Conservation (phyloP, 2,888 invertebrate genomes). For the Colletes collaris region DNA sequence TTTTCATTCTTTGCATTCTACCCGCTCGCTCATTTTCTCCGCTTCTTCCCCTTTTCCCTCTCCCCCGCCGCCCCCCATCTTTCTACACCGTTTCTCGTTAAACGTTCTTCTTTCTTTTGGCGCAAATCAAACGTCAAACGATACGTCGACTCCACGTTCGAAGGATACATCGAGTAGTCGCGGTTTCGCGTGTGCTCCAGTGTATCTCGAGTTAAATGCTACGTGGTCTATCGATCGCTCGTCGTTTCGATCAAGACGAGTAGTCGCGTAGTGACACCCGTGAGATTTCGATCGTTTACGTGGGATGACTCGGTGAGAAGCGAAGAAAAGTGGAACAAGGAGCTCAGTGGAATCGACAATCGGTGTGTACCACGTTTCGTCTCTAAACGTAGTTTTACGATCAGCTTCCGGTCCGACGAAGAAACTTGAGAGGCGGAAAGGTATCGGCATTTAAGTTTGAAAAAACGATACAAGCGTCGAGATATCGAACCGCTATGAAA, state of each 20-base stretch:
- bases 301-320: not conserved
- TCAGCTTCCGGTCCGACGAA: too few species aligned
- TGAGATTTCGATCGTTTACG: not conserved
- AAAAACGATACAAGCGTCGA: too few species aligned
- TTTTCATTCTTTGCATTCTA: not conserved
- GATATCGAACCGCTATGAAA: too few species aligned
- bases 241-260: not conserved
- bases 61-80: not conserved
- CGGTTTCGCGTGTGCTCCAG: not conserved
- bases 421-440: too few species aligned
- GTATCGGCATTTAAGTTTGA: too few species aligned
- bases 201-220: too few species aligned
- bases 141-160: not conserved
- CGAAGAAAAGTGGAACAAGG: not conserved
- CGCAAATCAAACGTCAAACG: not conserved
- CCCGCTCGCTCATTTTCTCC: not conserved
- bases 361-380: slow-evolving; percentile 24
- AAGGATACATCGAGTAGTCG: not conserved
- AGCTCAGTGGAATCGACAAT: not conserved
- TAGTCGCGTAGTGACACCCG: not conserved
- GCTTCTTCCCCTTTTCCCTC: not conserved
- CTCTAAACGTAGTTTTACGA: not conserved
- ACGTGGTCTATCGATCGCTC: not conserved
- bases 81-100: not conserved
- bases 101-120: not conserved